Evolutionary conservation across 2,888 invertebrate species (phyloP), one percentile per base, ranked within the genome.

Genomic region (Xanthia togata): DNA sequence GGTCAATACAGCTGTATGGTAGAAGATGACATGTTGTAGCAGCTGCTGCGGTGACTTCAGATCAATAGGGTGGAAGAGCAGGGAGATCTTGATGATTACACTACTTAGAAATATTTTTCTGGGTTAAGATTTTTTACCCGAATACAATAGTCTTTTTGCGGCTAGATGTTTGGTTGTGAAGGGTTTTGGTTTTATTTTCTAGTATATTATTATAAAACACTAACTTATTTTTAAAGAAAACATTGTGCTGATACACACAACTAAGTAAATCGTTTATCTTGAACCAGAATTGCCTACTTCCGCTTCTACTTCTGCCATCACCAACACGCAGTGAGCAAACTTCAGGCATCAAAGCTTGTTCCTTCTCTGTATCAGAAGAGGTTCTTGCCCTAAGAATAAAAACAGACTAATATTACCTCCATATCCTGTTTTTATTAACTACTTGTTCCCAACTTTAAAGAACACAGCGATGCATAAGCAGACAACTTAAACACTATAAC

Each of bases 401-500:
- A 59, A 23, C 23, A 60, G 17, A 53, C 41, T n/a, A 41, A 65
- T 38, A 55, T 62, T 47, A 59, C 11, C n/a, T 65, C 4, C 41
- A 14, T n/a, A 63, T 11, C 12, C 20, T 35, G 57, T 79, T 79
- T 64, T 68, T 44, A 68, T 35, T 23, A 73, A 67, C 23, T 41
- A 67, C 38, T 64, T 35, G 14, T 35, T 26, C 14, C 26, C 35
- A 74, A 79, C 41, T 64, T 73, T 57, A 35, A 70, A 70, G 64
- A 76, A 80, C 64, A 79, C 70, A 65, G 64, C 41, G n/a, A 50
- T 70, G 73, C 70, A 77, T 67, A 81, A 78, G 55, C 60, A 72
- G 47, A 78, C 62, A 77, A 76, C 74, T 70, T 65, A 73, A 84
- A 70, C 73, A 62, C 76, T 70, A 79, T 63, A 81, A 78, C 73